These are phyloP conservation scores for Synanthedon tipuliformis DNA, from an alignment of 2,888 invertebrate species.

Conservation along the genomic window DNA sequence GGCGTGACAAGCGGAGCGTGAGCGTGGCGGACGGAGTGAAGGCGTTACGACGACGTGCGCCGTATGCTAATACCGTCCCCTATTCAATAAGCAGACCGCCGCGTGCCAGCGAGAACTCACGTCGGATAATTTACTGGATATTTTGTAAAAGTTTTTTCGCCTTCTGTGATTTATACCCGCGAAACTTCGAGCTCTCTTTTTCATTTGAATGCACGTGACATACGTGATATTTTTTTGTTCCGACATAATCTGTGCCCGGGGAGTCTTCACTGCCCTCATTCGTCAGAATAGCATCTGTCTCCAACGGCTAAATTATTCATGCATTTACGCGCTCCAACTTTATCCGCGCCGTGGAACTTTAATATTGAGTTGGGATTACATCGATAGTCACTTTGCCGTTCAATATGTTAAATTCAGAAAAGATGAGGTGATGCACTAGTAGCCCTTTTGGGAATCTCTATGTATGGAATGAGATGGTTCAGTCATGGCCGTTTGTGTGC, in stretches of 20 bases:
- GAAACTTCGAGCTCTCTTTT: conserved; percentile 68
- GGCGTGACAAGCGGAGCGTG: conserved; percentile 10
- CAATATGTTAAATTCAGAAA: conserved; percentile 44
- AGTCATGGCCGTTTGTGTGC: conserved; percentile 57
- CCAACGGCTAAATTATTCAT: conserved; percentile 63
- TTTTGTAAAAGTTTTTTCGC: conserved; percentile 70
- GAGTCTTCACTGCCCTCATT: conserved; percentile 51
- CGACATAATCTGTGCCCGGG: conserved; percentile 54
- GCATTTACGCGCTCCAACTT: conserved; percentile 60
- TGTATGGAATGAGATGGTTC: conserved; percentile 51
- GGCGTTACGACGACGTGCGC: conserved; percentile 60
- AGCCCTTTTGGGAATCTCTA: conserved; percentile 19
- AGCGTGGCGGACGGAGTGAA: conserved; percentile 19
- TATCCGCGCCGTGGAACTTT: conserved; percentile 44
- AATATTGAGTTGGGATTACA: conserved; percentile 54
- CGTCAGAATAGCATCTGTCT: conserved; percentile 59
- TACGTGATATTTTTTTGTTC: conserved; percentile 67
- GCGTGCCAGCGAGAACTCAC: conserved; percentile 67
- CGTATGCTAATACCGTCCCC: conserved; percentile 64
- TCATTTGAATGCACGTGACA: conserved; percentile 70
- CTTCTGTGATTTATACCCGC: conserved; percentile 69
- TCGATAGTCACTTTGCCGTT: conserved; percentile 54
- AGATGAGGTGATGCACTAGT: conserved; percentile 29
- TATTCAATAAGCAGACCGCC: conserved; percentile 70
- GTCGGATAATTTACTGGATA: conserved; percentile 71